These are phyloP conservation scores for Cryptus viduatorius DNA, from an alignment of 2,888 invertebrate species.

Conservation along the genomic window DNA sequence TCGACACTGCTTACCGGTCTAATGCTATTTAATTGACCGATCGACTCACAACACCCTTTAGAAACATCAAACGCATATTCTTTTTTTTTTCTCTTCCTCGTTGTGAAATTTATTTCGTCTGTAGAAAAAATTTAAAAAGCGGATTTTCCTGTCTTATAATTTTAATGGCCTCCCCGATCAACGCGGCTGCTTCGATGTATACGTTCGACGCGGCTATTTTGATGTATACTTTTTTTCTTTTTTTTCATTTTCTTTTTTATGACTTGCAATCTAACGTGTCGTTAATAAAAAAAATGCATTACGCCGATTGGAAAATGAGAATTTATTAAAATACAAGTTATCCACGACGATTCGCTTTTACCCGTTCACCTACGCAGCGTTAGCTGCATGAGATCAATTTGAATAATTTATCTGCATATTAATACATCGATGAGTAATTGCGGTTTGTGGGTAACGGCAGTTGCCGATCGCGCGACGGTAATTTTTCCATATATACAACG, in stretches of 20 bases:
- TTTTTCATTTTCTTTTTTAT: too few relatives aligned
- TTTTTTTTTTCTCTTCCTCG: slow-evolving; percentile 20
- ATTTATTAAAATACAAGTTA: slow-evolving; percentile 24
- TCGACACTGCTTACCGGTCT: slow-evolving; percentile 66
- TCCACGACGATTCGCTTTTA: background rate
- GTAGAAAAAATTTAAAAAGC: background rate
- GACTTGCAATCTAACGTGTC: too few relatives aligned
- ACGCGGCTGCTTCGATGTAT: too few relatives aligned
- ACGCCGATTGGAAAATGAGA: slow-evolving; percentile 3
- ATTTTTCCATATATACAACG: slow-evolving; percentile 20
- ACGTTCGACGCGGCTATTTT: too few relatives aligned
- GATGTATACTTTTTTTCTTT: background rate
- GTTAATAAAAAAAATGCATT: background rate
- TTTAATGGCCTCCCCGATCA: too few relatives aligned
- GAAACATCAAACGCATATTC: slow-evolving; percentile 25
- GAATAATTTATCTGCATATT: slow-evolving; percentile 24
- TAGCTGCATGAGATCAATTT: slow-evolving; percentile 4
- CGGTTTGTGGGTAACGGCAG: slow-evolving; percentile 37
- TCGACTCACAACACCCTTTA: slow-evolving; percentile 55
- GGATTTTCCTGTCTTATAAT: background rate
- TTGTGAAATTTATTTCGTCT: background rate
- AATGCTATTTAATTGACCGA: slow-evolving; percentile 80
- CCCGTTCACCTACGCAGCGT: background rate
- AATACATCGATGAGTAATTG: slow-evolving; percentile 45
- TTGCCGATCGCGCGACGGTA: background rate